Conservation (phyloP, 2,113 vertebrate species). For the Kryptolebias marmoratus region DNA sequence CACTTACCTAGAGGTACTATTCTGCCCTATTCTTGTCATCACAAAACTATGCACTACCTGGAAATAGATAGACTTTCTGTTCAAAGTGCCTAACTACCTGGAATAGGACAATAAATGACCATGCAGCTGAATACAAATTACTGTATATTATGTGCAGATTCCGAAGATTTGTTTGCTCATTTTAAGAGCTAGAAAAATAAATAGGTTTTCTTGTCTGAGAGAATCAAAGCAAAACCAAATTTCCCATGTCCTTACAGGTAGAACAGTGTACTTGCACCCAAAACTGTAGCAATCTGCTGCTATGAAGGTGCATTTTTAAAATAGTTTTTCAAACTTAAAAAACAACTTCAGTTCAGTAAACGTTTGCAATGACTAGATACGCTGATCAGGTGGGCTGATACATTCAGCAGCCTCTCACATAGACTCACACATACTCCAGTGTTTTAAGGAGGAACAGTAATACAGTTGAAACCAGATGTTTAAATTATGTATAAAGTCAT, state of each 20-base stretch:
- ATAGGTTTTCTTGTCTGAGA: background rate
- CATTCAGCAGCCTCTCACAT: too few species aligned
- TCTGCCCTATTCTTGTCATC: slow-evolving; percentile 20
- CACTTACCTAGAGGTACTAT: slow-evolving; percentile 14
- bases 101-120: slow-evolving; percentile 11
- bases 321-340: too few species aligned
- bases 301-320: background rate
- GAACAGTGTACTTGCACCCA: background rate
- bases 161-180: slow-evolving; percentile 13
- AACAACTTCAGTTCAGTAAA: too few species aligned
- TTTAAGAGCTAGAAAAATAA: background rate
- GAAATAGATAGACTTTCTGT: background rate
- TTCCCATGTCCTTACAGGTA: background rate
- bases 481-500: too few species aligned
- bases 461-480: slow-evolving; percentile 14
- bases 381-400: too few species aligned
- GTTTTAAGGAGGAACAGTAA: too few species aligned
- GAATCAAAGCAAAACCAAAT: slow-evolving; percentile 2
- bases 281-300: background rate
- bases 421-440: too few species aligned
- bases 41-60: slow-evolving; percentile 12
- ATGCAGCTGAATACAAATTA: slow-evolving; percentile 30
- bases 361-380: too few species aligned
- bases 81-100: slow-evolving; percentile 8
- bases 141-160: slow-evolving; percentile 15